These are phyloP conservation scores for Anhinga rufa DNA, from an alignment of 2,113 vertebrate species.

Conservation along the genomic window DNA sequence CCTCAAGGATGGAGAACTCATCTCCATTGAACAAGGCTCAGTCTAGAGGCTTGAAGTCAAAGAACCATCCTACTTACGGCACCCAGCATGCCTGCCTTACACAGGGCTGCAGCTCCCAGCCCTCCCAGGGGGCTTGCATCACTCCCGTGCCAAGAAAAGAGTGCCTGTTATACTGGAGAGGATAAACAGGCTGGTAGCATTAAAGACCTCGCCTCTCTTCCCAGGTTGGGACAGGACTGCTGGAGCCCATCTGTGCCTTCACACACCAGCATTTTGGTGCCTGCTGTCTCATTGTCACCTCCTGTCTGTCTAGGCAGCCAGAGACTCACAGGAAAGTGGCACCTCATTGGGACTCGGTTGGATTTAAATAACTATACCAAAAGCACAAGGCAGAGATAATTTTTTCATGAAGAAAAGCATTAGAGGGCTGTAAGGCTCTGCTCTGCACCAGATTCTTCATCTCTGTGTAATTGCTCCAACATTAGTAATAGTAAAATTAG, in stretches of 20 bases:
- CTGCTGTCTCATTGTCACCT: not conserved
- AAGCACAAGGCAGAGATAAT: not conserved
- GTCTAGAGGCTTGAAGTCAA: not conserved
- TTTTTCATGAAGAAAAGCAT: not conserved
- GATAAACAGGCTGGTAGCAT: not conserved
- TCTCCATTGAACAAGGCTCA: not conserved
- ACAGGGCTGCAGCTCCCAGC: not conserved
- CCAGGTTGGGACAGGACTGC: not conserved
- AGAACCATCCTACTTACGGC: not conserved
- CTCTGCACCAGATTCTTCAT: not conserved
- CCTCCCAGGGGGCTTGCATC: not conserved
- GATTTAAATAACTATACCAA: not conserved
- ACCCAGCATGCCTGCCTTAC: not conserved
- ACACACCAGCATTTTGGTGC: not conserved
- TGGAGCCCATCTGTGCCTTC: not conserved
- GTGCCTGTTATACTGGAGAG: not conserved
- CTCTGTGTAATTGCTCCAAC: not conserved
- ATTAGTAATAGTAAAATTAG: conserved; percentile 27
- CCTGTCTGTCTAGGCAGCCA: not conserved
- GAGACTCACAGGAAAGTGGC: not conserved
- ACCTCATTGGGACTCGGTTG: not conserved
- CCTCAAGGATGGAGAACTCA: not conserved
- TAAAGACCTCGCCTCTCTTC: not conserved
- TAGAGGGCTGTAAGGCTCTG: not conserved
- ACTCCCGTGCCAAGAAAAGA: not conserved